A percentile compares a stretch with the other conserved stretches of the same genome.
Conservation (phyloP, 2,113 vertebrate genomes). For the Naja naja region DNA sequence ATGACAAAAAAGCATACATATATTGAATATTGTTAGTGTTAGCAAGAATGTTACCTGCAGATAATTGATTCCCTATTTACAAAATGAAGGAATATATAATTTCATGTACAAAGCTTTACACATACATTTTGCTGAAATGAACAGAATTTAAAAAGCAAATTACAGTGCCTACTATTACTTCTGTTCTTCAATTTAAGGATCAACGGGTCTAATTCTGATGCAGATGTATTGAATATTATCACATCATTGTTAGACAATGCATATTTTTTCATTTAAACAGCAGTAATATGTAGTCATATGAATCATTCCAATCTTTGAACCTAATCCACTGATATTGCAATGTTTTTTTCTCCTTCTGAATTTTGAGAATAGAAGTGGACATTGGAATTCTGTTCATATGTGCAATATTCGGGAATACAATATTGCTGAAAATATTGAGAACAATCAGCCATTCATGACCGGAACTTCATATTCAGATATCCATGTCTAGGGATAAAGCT, state of each 20-base stretch:
- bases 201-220: background rate
- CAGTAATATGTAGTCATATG: background rate
- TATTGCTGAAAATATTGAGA: background rate
- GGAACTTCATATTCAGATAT: background rate
- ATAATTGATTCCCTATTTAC: background rate
- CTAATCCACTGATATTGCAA: background rate
- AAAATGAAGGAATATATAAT: background rate
- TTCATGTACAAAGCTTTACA: background rate
- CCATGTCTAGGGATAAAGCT: background rate
- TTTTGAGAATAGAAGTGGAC: background rate
- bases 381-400: background rate
- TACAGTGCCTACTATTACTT: background rate
- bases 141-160: background rate
- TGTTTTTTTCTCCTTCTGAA: background rate
- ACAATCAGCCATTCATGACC: background rate
- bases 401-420: background rate
- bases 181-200: background rate
- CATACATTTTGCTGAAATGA: background rate
- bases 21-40: background rate
- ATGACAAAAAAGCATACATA: background rate
- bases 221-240: background rate
- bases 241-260: background rate
- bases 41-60: background rate
- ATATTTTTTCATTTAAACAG: background rate
- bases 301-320: background rate